A percentile compares a stretch with the other conserved stretches of the same genome.
Conservation (phyloP, 2,888 invertebrate genomes). For the Malachius bipustulatus region DNA sequence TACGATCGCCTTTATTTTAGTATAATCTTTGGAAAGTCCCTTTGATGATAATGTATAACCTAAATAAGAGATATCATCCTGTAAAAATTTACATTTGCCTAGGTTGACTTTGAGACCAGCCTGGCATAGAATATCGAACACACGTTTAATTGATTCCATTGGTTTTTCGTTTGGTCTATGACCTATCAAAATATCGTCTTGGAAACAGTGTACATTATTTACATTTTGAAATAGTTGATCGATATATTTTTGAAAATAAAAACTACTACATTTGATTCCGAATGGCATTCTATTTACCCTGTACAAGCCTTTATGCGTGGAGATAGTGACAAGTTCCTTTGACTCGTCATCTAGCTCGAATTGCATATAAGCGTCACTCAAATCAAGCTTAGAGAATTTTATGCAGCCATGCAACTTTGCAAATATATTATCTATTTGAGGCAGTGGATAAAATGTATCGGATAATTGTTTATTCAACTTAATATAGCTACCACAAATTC, state of each 20-base stretch:
- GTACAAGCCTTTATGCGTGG: too few species aligned
- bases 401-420: too few species aligned
- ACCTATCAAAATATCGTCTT: conserved; percentile 27
- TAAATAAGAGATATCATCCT: conserved; percentile 27
- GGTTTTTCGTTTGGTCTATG: conserved; percentile 20
- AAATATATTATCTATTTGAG: too few species aligned
- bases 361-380: conserved; percentile 27
- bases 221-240: conserved; percentile 27
- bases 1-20: conserved; percentile 5
- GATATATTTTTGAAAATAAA: conserved; percentile 28
- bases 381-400: conserved; percentile 17
- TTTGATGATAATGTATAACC: conserved; percentile 19
- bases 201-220: conserved; percentile 23
- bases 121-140: conserved; percentile 19
- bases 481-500: too few species aligned
- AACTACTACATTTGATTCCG: too few species aligned
- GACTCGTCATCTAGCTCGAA: conserved; percentile 24
- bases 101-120: conserved; percentile 23
- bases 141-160: conserved; percentile 18
- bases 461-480: too few species aligned
- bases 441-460: too few species aligned
- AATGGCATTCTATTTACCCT: conserved; percentile 27
- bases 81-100: conserved; percentile 28
- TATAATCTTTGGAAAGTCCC: too few species aligned
- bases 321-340: conserved; percentile 28